phyloP scores from a whole-genome alignment of 2,797 vertebrate species.

The Valencia hispanica region DNA sequence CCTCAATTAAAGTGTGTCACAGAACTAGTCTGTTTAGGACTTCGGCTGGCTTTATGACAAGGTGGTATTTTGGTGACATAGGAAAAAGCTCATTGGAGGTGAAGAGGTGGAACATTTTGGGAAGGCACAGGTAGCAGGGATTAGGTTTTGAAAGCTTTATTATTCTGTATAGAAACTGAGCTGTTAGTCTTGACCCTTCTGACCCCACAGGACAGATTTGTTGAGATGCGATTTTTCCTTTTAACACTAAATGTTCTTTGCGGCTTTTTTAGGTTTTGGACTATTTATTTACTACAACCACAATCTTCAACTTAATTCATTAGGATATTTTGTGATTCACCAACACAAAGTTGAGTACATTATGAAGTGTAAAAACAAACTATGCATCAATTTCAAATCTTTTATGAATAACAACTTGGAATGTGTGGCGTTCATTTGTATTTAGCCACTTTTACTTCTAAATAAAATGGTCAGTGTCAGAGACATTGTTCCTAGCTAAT shows the following conservation, averaged over 20 bases:
- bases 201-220: slow-evolving; percentile 35
- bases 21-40: slow-evolving; percentile 80
- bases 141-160: slow-evolving; percentile 60
- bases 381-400: too few relatives aligned
- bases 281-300: slow-evolving; percentile 18
- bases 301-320: neutral
- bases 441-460: too few relatives aligned
- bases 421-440: too few relatives aligned
- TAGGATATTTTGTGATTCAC: neutral
- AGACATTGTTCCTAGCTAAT: neutral
- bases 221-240: slow-evolving; percentile 40
- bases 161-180: slow-evolving; percentile 52
- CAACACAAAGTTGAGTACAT: neutral
- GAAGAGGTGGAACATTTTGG: slow-evolving; percentile 72
- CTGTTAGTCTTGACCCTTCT: slow-evolving; percentile 48
- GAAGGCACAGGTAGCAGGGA: slow-evolving; percentile 57
- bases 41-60: slow-evolving; percentile 80
- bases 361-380: neutral
- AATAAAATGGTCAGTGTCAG: neutral
- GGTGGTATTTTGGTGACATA: slow-evolving; percentile 63
- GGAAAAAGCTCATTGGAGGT: slow-evolving; percentile 72
- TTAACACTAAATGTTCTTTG: slow-evolving; percentile 8
- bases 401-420: too few relatives aligned
- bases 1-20: slow-evolving; percentile 82
- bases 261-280: slow-evolving; percentile 3